phyloP scores from a whole-genome alignment of 1,140 invertebrate species.

The Potamilus streckersoni region DNA sequence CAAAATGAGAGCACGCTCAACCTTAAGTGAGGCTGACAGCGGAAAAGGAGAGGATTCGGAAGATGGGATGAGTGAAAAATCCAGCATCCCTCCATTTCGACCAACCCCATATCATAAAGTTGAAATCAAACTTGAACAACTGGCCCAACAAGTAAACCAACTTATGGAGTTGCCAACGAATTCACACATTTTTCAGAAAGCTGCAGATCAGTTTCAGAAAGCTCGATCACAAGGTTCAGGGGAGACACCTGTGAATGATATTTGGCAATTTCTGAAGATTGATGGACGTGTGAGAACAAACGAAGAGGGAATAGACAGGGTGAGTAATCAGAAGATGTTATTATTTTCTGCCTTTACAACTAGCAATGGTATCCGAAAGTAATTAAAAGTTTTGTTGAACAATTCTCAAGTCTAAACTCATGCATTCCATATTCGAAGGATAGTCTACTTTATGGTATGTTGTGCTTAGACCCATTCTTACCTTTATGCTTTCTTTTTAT shows the following conservation, averaged over 20 bases:
- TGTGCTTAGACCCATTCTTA: no score
- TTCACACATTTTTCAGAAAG: conserved; percentile 74
- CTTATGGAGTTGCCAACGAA: conserved; percentile 57
- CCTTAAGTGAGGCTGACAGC: conserved; percentile 39
- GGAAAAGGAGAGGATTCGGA: conserved; percentile 43
- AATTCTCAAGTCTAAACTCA: no score
- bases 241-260: conserved; percentile 69
- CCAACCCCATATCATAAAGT: conserved; percentile 50
- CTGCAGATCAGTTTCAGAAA: conserved; percentile 55
- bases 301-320: conserved; percentile 71
- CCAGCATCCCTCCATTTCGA: conserved; percentile 9
- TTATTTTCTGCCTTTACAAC: no score
- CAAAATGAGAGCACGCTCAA: conserved; percentile 26
- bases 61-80: conserved; percentile 34
- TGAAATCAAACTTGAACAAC: conserved; percentile 50
- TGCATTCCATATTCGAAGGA: no score
- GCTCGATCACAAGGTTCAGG: conserved; percentile 33
- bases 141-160: conserved; percentile 50
- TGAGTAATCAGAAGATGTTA: conserved; percentile 39
- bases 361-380: no score
- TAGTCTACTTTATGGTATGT: no score
- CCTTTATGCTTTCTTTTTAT: no score
- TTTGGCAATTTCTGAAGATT: conserved; percentile 74
- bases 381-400: no score
- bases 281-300: conserved; percentile 73